These are phyloP conservation scores for Amblyraja radiata DNA, from an alignment of 2,797 vertebrate species.

Conservation along the genomic window DNA sequence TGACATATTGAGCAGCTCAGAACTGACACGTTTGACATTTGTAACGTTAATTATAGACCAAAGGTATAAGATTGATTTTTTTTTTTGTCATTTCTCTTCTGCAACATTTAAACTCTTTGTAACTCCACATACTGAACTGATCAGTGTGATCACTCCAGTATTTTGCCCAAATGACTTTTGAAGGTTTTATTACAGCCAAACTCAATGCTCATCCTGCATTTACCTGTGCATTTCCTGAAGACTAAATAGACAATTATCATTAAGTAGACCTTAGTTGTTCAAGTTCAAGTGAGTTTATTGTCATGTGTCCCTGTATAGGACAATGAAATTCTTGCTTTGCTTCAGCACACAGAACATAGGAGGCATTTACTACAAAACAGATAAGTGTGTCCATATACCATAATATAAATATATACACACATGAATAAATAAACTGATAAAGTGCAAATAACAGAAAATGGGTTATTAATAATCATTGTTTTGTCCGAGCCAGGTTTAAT, in stretches of 20 bases:
- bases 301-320: too few relatives aligned
- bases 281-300: too few relatives aligned
- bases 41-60: neutral
- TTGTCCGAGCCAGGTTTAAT: too few relatives aligned
- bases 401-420: too few relatives aligned
- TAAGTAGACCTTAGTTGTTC: neutral
- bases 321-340: too few relatives aligned
- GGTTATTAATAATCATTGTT: too few relatives aligned
- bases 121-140: neutral
- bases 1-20: neutral
- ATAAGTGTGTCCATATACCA: too few relatives aligned
- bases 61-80: neutral
- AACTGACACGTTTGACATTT: neutral
- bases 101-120: neutral
- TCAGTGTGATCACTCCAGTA: neutral
- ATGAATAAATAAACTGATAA: too few relatives aligned
- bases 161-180: neutral
- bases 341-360: too few relatives aligned
- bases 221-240: neutral
- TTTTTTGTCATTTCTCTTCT: neutral
- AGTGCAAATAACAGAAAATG: too few relatives aligned
- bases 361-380: too few relatives aligned
- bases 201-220: neutral
- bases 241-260: neutral
- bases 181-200: neutral